Percentiles rank a stretch among this genome's conserved stretches.
These are phyloP conservation scores for Calliscelio sp. DNA, from an alignment of 2,888 invertebrate species.

Conservation along the genomic window DNA sequence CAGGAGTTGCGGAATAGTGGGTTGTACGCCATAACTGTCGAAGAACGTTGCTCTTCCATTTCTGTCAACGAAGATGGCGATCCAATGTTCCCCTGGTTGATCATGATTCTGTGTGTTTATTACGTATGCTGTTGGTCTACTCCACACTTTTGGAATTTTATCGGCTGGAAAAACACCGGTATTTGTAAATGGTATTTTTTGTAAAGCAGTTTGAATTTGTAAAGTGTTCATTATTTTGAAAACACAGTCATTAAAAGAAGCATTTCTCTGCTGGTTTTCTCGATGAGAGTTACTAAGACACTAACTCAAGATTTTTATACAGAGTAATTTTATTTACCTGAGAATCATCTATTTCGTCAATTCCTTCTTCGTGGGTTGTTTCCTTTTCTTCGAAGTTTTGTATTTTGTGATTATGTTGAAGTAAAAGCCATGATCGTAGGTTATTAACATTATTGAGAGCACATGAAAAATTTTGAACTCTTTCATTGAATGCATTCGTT, in stretches of 20 bases:
- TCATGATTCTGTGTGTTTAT: conserved; percentile 1
- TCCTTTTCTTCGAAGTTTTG: no score
- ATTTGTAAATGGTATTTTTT: not conserved
- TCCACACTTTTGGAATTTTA: not conserved
- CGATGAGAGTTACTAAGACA: no score
- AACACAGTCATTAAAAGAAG: not conserved
- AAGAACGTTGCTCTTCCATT: conserved; percentile 1
- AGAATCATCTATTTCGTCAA: no score
- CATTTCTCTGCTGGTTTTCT: no score
- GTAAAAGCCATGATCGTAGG: no score
- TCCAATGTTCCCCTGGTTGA: conserved; percentile 14
- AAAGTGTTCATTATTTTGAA: not conserved
- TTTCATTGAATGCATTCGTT: no score
- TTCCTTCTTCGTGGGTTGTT: no score
- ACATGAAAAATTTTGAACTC: no score
- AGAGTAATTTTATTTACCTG: no score
- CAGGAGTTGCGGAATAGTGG: not conserved
- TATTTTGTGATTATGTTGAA: no score
- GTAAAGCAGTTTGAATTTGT: not conserved
- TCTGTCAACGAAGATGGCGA: conserved; percentile 14
- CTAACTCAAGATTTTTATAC: no score
- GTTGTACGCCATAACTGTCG: conserved; percentile 6
- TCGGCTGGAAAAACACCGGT: conserved; percentile 21
- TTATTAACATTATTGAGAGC: no score
- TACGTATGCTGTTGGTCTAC: not conserved